Conservation (phyloP, 1,140 invertebrate genomes). For the Drosophila rufa region DNA sequence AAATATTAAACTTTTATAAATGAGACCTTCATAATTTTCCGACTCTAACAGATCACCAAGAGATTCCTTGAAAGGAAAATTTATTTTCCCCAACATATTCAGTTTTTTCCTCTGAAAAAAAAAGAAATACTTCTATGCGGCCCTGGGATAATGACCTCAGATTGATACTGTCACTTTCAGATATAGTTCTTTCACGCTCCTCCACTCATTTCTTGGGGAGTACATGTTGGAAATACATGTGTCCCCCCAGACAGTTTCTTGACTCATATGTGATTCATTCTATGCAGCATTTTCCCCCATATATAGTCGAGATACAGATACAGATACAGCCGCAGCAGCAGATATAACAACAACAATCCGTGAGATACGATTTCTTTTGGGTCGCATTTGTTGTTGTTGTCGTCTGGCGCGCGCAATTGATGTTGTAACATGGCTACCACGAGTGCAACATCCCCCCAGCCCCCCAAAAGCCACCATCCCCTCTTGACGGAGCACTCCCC, state of each 20-base stretch:
- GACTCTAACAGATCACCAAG: constrained; percentile 1
- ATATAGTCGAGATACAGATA: constrained; percentile 21
- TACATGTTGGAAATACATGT: constrained; percentile 16
- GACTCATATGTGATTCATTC: constrained; percentile 52
- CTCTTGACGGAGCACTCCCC: constrained; percentile 51
- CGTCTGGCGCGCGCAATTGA: constrained; percentile 81
- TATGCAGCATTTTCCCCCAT: constrained; percentile 13
- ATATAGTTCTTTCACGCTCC: constrained; percentile 24
- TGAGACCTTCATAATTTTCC: not conserved
- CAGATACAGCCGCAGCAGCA: constrained; percentile 23
- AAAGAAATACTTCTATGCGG: constrained; percentile 4
- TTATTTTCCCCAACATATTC: not conserved
- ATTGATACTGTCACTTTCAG: constrained; percentile 47
- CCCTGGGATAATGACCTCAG: constrained; percentile 24
- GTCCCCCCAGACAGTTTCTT: constrained; percentile 17
- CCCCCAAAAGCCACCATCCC: constrained; percentile 22
- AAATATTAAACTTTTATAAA: not conserved
- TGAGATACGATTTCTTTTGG: constrained; percentile 78
- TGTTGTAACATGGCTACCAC: constrained; percentile 81
- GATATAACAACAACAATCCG: constrained; percentile 63
- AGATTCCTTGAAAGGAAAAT: not conserved
- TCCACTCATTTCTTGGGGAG: not conserved
- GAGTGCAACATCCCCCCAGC: constrained; percentile 68
- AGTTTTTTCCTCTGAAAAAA: not conserved
- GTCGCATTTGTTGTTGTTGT: constrained; percentile 55